Evolutionary conservation across 2,113 vertebrate genomes (phyloP).

Genomic region (Dissostichus mawsoni): DNA sequence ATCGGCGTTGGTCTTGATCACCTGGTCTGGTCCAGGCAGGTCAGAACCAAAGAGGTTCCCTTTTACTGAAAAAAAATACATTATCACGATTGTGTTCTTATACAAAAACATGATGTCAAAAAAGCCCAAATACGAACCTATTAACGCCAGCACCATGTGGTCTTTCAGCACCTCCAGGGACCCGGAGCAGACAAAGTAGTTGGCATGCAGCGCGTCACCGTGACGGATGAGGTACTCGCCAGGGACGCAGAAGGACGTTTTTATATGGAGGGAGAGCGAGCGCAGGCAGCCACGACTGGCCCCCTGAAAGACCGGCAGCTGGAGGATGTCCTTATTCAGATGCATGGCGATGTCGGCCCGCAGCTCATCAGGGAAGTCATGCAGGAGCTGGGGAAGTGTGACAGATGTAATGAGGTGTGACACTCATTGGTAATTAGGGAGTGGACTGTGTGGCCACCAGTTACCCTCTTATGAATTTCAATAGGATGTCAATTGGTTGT

Average conservation of each 20-base stretch:
- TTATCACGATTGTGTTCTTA: not conserved
- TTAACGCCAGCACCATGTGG: constrained; percentile 92
- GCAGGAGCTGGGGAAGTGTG: constrained; percentile 88
- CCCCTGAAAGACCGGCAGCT: constrained; percentile 92
- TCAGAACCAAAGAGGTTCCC: constrained; percentile 96
- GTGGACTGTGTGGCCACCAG: constrained; percentile 38
- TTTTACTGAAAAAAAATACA: constrained; percentile 86
- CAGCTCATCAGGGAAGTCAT: constrained; percentile 96
- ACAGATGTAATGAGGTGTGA: constrained; percentile 57
- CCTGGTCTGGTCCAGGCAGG: constrained; percentile 86
- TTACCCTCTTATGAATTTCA: constrained; percentile 53
- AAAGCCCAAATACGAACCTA: constrained; percentile 85
- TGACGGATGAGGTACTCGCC: constrained; percentile 96
- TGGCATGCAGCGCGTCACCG: constrained; percentile 93
- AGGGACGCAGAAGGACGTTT: constrained; percentile 94
- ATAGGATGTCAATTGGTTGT: constrained; percentile 25
- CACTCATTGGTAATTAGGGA: constrained; percentile 57
- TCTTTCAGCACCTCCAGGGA: constrained; percentile 97
- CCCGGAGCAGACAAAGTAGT: constrained; percentile 96
- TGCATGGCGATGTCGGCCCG: constrained; percentile 97
- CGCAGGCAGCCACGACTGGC: constrained; percentile 96
- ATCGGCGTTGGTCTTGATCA: constrained; percentile 94
- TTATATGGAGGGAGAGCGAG: constrained; percentile 96
- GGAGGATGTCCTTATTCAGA: constrained; percentile 97
- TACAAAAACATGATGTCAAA: not conserved